Evolutionary conservation across 2,797 vertebrate species (phyloP), one percentile per base, ranked within the genome.

Genomic region (Acanthurus leucopareius): DNA sequence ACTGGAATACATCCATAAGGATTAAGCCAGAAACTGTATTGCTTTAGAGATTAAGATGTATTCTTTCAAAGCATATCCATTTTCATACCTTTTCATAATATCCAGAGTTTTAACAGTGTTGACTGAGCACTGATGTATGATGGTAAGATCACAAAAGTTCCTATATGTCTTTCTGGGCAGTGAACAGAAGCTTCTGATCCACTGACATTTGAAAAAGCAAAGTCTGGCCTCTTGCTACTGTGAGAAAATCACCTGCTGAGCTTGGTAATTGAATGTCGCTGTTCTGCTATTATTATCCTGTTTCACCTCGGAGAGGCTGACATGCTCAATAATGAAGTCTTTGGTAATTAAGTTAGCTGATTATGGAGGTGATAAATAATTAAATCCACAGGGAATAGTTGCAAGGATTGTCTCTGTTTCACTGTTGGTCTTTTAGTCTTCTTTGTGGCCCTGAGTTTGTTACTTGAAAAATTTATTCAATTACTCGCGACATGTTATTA

Each of bases 271-370:
- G 79, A 91, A 93, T 51, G 51, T 16, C 20, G 6, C 66, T 69
- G 74, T 70, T 86, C 89, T 64, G 81, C 84, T 89, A 84, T 90
- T 82, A 89, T 90, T 92, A 91, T 86, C 89, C 75, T 28, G 11
- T 57, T 83, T 91, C 85, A 90, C 80, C 77, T 89, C 75, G 0
- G 22, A 86, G 65, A 88, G 52, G 60, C 82, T 79, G 83, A 89
- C 86, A 75, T 73, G 73, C 77, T 90, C 82, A 68, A 85, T 91
- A 90, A 90, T 82, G 75, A 86, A 87, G 87, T 75, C 89, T 87
- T 85, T 75, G 78, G 80, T 91, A 90, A 93, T 92, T 88, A 89
- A 84, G 77, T 89, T 79, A 77, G 80, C 86, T 90, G 82, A 92
- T 90, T 90, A 86, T 79, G 74, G 75, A 83, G 14, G 60, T 88